Evolutionary conservation across 2,797 vertebrate species (phyloP).

Genomic region (Sylvia borin): DNA sequence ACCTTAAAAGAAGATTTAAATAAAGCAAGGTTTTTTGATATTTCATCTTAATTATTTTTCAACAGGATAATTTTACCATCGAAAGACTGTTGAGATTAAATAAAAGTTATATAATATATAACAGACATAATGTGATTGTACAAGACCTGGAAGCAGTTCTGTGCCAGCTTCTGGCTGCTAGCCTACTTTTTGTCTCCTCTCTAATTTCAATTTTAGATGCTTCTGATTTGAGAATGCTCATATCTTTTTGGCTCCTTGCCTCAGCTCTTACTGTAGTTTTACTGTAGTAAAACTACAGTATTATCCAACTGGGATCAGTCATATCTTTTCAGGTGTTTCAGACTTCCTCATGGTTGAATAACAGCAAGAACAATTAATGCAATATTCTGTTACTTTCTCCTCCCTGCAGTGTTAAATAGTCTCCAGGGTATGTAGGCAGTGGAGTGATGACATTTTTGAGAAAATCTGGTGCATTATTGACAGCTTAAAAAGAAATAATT

Average conservation of each 20-base stretch:
- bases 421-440: constrained; percentile 31
- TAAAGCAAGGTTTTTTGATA: neutral
- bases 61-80: neutral
- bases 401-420: constrained; percentile 45
- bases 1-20: neutral
- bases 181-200: neutral
- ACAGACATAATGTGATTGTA: neutral
- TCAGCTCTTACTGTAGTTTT: neutral
- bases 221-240: neutral
- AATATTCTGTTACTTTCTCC: constrained; percentile 3
- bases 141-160: neutral
- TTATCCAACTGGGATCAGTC: neutral
- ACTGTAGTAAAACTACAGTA: neutral
- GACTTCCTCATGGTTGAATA: constrained; percentile 32
- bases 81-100: neutral
- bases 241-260: neutral
- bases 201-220: neutral
- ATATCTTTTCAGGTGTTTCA: constrained; percentile 51
- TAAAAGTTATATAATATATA: neutral
- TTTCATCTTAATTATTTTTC: constrained; percentile 31
- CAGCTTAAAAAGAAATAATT: constrained; percentile 45
- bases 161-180: neutral
- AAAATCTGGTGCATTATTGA: constrained; percentile 8
- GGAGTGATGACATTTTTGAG: constrained; percentile 54
- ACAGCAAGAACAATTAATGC: constrained; percentile 52